Evolutionary conservation across 2,888 invertebrate genomes (phyloP), one percentile per base, ranked within the genome.

Genomic region (Polyommatus iphigenia): DNA sequence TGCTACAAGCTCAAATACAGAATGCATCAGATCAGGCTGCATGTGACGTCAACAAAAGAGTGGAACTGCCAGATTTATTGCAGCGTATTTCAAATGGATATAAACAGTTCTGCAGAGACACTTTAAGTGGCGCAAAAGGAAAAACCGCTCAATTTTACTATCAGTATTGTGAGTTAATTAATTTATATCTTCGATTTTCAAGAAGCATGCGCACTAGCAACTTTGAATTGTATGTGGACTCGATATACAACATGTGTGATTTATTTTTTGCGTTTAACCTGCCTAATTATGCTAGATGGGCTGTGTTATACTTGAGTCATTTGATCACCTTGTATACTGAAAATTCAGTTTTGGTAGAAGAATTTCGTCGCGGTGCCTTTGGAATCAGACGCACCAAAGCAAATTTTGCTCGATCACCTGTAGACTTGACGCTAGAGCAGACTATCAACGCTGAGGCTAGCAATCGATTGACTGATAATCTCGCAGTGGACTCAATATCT

Each of bases 201-300:
- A 80, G 84, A 81, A 83, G 82, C 71, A 83, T 84, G 76, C 80
- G 84, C 41, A 80, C 80, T 71, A 82, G 83, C 81, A 80, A 84
- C 80, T 84, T 84, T 78, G 83, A 84, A 78, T 78, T 84, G 76
- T 84, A 83, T 77, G 24, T 83, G 50, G 78, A 82, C 71, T 78
- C 80, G 8, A 80, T 84, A 76, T 83, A 80, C 50, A 80, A 84
- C 72, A 83, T 84, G 59, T n/a, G 77, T 80, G 77, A 82, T 81
- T 78, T 81, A 36, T 84, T 84, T 78, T 83, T 83, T 80, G 79
- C 80, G 29, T 77, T 80, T n/a, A 81, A 84, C 75, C 84, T 81
- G 71, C 83, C 75, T 41, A 41, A 41, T 41, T 41, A 41, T 41
- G 36, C 6, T 36, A 80, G 79, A 81, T 83, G 80, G 80, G 41